phyloP scores from a whole-genome alignment of 2,888 invertebrate genomes.

The Muscina levida region DNA sequence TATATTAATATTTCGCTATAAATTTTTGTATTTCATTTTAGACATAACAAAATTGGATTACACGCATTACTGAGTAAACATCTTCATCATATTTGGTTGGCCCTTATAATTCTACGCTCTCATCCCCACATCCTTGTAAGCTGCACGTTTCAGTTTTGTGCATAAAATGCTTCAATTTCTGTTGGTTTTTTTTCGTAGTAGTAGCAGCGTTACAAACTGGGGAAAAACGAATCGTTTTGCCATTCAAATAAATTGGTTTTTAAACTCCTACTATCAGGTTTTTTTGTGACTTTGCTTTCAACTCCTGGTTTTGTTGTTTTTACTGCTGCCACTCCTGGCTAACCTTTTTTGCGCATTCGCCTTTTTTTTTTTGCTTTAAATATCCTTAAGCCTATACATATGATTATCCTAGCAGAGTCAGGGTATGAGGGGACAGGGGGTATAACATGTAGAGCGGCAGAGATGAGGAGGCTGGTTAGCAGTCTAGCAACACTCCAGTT shows the following conservation, averaged over 20 bases:
- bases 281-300: slow-evolving; percentile 10
- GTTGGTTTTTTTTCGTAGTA: slow-evolving; percentile 10
- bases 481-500: too few relatives aligned
- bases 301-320: background rate
- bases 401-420: slow-evolving; percentile 29
- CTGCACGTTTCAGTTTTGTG: slow-evolving; percentile 1
- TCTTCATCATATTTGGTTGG: slow-evolving; percentile 46
- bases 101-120: too few relatives aligned
- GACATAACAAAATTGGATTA: slow-evolving; percentile 52
- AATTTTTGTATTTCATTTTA: background rate
- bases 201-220: too few relatives aligned
- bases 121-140: background rate
- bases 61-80: slow-evolving; percentile 56
- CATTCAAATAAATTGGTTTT: slow-evolving; percentile 48
- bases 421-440: background rate
- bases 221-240: slow-evolving; percentile 4
- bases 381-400: slow-evolving; percentile 33
- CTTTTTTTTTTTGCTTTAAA: too few relatives aligned
- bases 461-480: too few relatives aligned
- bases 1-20: slow-evolving; percentile 13
- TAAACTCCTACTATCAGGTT: slow-evolving; percentile 11
- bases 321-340: background rate
- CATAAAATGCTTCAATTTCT: background rate
- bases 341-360: background rate
- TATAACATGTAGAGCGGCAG: too few relatives aligned